These are phyloP conservation scores for Crocidura indochinensis DNA, from an alignment of 2,797 vertebrate species.

Conservation along the genomic window DNA sequence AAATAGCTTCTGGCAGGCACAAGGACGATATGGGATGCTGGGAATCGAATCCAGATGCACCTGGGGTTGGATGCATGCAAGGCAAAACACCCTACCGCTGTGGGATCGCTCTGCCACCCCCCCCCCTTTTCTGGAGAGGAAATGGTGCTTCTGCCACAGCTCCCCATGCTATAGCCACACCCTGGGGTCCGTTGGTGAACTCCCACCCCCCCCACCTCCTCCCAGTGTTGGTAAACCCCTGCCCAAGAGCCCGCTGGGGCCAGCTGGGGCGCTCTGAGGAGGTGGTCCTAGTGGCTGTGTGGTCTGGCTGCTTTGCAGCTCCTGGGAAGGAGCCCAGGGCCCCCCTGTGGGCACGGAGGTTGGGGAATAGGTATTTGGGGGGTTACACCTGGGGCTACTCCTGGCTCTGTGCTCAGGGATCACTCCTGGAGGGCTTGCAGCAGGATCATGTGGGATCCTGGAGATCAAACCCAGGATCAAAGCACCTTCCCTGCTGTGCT, in stretches of 20 bases:
- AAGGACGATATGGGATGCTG: too few species aligned
- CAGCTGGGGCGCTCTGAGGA: not conserved
- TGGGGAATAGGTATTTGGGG: too few species aligned
- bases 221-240: not conserved
- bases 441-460: not conserved
- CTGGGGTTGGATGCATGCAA: too few species aligned
- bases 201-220: too few species aligned
- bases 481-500: too few species aligned
- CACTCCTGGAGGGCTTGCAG: too few species aligned
- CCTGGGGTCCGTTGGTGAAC: not conserved
- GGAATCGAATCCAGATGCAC: too few species aligned
- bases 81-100: too few species aligned
- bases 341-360: not conserved
- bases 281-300: constrained; percentile 7
- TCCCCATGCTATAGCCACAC: not conserved
- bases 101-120: not conserved
- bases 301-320: not conserved
- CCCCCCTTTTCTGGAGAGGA: constrained; percentile 52
- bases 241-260: not conserved
- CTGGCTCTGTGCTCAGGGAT: too few species aligned
- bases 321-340: not conserved
- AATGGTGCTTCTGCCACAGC: not conserved
- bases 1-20: too few species aligned
- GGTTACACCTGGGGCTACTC: too few species aligned
- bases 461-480: too few species aligned